Base-by-base conservation (phyloP, 1,140 invertebrate species). In the Pogonomyrmex californicus region DNA sequence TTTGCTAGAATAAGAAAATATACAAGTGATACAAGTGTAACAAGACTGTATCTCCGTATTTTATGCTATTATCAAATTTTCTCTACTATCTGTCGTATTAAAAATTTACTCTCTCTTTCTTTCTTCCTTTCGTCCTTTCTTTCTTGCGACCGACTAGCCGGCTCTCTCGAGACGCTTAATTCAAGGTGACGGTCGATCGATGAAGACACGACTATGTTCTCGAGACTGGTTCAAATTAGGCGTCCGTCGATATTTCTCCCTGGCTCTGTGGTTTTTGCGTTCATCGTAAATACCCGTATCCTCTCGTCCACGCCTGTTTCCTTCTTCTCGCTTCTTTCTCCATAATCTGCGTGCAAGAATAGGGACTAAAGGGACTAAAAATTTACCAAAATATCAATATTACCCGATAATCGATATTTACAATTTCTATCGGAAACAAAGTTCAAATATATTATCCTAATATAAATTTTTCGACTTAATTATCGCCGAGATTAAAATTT, bases 151-250 rank as follows among this genome's bases (percentile, higher is more conserved):
- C 3, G 14, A 60, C 30, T 51, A 58, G 36, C 17, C 44, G 51
- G 10, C 51, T 56, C 66, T 86, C 38, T 12, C 51, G 33, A 78
- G 87, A 85, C 88, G 36, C 38, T 73, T 76, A 82, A 90, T 90
- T 86, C 83, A 88, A 88, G 88, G 83, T 88, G 87, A 86, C 60
- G 56, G 83, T 62, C 83, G 66, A 79, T 86, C 83, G 76, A 88
- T 88, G 70, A 88, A 89, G 82, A 82, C 75, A 63, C 51, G 51
- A 81, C 33, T 88, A 60, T 38, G 33, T 79, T 62, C 70, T 82
- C 60, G 76, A 71, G 63, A 49, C 49, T 12, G 63, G 9, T 7
- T 82, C 58, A 86, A 90, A 90, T 90, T 90, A 86, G 76, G 62
- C 60, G 56, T 76, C 30, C 38, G 47, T 75, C 51, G 54, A 88